These are phyloP conservation scores for Calephelis perditalis DNA, from an alignment of 2,888 invertebrate genomes.

Conservation along the genomic window DNA sequence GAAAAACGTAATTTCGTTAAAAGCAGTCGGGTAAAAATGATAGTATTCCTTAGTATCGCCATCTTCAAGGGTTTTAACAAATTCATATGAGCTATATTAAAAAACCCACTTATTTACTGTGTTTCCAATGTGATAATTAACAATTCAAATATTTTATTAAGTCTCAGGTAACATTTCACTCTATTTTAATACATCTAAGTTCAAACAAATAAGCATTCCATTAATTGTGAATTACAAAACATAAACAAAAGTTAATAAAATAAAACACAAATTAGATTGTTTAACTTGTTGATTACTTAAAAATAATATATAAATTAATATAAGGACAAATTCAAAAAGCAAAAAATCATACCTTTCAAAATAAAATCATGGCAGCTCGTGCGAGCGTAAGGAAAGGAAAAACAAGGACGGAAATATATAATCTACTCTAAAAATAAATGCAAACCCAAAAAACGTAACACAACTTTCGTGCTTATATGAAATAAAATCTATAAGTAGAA, in stretches of 20 bases:
- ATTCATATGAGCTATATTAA: too few species aligned
- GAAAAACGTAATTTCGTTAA: too few species aligned
- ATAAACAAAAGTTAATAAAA: slow-evolving; percentile 15
- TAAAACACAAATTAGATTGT: slow-evolving; percentile 4
- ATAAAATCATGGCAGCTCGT: slow-evolving; percentile 62
- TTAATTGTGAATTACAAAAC: slow-evolving; percentile 12
- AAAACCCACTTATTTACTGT: too few species aligned
- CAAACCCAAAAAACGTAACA: slow-evolving; percentile 43
- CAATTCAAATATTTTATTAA: too few species aligned
- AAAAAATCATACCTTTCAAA: slow-evolving; percentile 61
- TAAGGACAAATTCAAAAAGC: slow-evolving; percentile 13
- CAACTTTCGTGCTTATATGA: slow-evolving; percentile 42
- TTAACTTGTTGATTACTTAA: too few species aligned
- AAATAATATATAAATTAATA: too few species aligned
- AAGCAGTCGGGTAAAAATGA: too few species aligned
- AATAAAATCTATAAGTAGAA: slow-evolving; percentile 39
- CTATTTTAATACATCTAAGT: too few species aligned
- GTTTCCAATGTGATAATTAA: too few species aligned
- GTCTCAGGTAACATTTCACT: too few species aligned
- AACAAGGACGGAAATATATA: slow-evolving; percentile 55
- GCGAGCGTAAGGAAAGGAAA: slow-evolving; percentile 46
- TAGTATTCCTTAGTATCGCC: too few species aligned
- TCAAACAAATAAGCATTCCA: slow-evolving; percentile 23
- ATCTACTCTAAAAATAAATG: slow-evolving; percentile 43
- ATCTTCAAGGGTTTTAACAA: too few species aligned